These are phyloP conservation scores for Telmatherina bonti DNA, from an alignment of 2,797 vertebrate species.

Conservation along the genomic window DNA sequence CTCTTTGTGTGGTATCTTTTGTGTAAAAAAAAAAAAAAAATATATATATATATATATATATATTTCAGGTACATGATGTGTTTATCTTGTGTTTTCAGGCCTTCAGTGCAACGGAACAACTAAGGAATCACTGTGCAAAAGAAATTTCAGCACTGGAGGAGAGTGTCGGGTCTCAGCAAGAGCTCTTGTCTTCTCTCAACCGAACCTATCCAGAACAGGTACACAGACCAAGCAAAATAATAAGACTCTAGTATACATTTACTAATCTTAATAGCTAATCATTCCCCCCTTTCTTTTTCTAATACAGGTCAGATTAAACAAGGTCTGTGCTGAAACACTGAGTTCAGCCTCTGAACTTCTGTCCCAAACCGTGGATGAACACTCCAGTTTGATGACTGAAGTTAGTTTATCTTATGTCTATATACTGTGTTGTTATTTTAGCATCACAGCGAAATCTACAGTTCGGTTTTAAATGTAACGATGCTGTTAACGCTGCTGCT, in stretches of 20 bases:
- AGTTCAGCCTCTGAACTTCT: constrained; percentile 72
- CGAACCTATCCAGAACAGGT: constrained; percentile 84
- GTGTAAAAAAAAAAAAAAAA: too few relatives aligned
- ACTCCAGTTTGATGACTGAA: constrained; percentile 72
- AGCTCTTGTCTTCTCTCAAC: constrained; percentile 81
- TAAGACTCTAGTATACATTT: background rate
- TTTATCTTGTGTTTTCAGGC: constrained; percentile 73
- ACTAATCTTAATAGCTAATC: background rate
- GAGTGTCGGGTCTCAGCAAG: constrained; percentile 80
- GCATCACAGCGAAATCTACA: background rate
- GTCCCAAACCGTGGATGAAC: constrained; percentile 77
- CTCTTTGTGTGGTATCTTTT: background rate
- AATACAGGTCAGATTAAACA: constrained; percentile 80
- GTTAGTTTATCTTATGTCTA: constrained; percentile 42
- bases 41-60: too few relatives aligned
- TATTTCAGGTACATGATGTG: background rate
- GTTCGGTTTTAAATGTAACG: background rate
- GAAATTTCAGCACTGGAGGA: constrained; percentile 83
- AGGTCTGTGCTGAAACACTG: constrained; percentile 67
- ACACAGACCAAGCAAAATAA: constrained; percentile 7
- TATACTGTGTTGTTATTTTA: background rate
- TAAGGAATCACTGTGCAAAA: constrained; percentile 80
- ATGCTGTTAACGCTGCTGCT: background rate
- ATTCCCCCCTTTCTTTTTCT: background rate
- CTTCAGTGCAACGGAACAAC: constrained; percentile 81